Conservation (phyloP, 2,888 invertebrate species). For the Oithona nana region DNA sequence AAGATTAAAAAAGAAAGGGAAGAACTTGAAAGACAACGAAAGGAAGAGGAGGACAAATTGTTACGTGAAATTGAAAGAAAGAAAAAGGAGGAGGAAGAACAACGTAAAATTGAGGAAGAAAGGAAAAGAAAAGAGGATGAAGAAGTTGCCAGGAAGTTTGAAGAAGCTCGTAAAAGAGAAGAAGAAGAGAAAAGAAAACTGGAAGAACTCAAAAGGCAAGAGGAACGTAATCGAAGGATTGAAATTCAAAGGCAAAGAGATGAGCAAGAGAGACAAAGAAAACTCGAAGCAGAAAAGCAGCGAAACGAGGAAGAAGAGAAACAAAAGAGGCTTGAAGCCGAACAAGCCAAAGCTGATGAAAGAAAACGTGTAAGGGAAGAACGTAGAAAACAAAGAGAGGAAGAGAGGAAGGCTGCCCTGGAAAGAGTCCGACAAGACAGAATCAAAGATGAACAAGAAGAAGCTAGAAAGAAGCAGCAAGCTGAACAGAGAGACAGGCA, state of each 20-base stretch:
- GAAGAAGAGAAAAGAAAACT: not conserved
- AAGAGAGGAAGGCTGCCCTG: not conserved
- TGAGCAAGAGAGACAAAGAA: slow-evolving; percentile 2
- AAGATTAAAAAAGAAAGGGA: not conserved
- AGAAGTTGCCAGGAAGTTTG: not conserved
- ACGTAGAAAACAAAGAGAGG: not conserved
- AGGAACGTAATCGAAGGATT: not conserved
- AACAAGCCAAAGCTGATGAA: not conserved
- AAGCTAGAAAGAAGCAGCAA: not conserved
- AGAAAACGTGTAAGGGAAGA: not conserved
- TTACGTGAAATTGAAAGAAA: not conserved
- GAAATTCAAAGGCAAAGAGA: not conserved
- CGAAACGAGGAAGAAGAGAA: not conserved
- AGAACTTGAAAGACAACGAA: not conserved
- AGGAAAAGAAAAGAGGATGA: slow-evolving; percentile 1
- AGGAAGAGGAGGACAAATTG: not conserved
- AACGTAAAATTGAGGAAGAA: slow-evolving; percentile 1
- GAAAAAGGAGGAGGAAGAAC: not conserved
- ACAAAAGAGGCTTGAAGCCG: not conserved
- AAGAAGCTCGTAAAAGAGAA: not conserved
- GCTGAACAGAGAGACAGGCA: not conserved
- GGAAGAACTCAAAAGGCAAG: not conserved
- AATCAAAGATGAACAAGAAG: not conserved
- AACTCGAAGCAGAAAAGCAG: not conserved
- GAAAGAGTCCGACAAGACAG: not conserved